Evolutionary conservation across 1,140 invertebrate species (phyloP).

Genomic region (Maconellicoccus hirsutus): DNA sequence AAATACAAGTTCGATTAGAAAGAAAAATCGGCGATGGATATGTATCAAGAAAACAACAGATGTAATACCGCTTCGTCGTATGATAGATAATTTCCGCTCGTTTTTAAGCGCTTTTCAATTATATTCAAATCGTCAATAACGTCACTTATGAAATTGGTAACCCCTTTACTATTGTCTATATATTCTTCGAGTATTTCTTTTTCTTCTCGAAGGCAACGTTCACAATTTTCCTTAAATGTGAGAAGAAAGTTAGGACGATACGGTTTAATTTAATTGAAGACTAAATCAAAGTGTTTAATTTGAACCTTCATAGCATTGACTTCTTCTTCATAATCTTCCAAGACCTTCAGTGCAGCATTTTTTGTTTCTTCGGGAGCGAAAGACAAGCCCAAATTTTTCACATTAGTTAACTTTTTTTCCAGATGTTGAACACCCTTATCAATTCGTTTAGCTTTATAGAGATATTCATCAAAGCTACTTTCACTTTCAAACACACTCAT

Average conservation of each 20-base stretch:
- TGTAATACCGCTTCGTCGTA: neutral
- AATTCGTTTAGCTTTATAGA: neutral
- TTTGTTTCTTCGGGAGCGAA: neutral
- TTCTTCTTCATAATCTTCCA: neutral
- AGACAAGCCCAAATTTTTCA: neutral
- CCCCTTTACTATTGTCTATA: neutral
- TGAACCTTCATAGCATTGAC: neutral
- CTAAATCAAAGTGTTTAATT: neutral
- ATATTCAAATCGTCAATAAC: neutral
- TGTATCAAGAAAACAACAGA: too few species aligned
- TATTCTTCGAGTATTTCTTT: neutral
- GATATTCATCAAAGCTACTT: neutral
- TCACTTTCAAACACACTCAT: neutral
- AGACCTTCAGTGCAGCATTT: neutral
- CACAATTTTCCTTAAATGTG: neutral
- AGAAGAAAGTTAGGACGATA: neutral
- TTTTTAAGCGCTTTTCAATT: neutral
- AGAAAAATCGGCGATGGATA: too few species aligned
- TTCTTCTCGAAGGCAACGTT: neutral
- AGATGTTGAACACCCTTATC: neutral
- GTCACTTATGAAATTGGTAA: neutral
- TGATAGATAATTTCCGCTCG: neutral
- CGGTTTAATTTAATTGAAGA: neutral
- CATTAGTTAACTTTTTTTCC: neutral
- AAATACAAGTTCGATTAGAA: too few species aligned